Base-by-base conservation (phyloP, 2,797 vertebrate species). In the Propithecus deckenii region DNA sequence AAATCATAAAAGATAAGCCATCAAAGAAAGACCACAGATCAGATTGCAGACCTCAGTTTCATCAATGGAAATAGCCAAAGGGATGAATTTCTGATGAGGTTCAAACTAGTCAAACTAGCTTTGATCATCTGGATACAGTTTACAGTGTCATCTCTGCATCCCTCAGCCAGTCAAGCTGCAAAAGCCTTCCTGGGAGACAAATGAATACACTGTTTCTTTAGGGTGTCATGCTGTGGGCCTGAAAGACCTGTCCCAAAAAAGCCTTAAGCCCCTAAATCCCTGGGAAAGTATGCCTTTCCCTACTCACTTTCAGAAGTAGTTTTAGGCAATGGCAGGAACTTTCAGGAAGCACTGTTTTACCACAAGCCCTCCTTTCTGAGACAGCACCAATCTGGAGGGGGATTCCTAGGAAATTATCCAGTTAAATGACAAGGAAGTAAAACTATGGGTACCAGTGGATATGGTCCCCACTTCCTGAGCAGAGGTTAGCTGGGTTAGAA, bases 381-480 rank as follows among this genome's bases (percentile, higher is more conserved):
- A 94, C 48, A 84, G 46, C 71, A 46, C 11, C 78, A 83, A 38
- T 91, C 43, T 78, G 57, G 67, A 85, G 48, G 52, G 86, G 85
- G 61, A 85, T 79, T 95, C 92, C 87, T 8, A 43, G 72, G 84
- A 93, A 92, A 95, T 23, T 20, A 78, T 86, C 83, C 83, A 79
- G 50, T 80, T 86, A 94, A 94, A 80, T 92, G 79, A 94, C 65
- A 94, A 76, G 63, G 46, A 95, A 94, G 43, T 78, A 95, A 92
- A 97, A 76, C 89, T 84, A 72, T 28, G 61, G 86, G 78, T 57
- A 57, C 59, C 35, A 83, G 18, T 17, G 38, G 80, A 80, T 78
- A 59, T 92, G 81, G 61, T 55, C 57, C 86, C 63, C 74, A 96
- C 89, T 97, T 97, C 80, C 92, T 96, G 92, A 96, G 93, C 88